A percentile compares a stretch with the other conserved stretches of the same genome.
Conservation (phyloP, 1,140 invertebrate genomes). For the Platorchestia sp. region DNA sequence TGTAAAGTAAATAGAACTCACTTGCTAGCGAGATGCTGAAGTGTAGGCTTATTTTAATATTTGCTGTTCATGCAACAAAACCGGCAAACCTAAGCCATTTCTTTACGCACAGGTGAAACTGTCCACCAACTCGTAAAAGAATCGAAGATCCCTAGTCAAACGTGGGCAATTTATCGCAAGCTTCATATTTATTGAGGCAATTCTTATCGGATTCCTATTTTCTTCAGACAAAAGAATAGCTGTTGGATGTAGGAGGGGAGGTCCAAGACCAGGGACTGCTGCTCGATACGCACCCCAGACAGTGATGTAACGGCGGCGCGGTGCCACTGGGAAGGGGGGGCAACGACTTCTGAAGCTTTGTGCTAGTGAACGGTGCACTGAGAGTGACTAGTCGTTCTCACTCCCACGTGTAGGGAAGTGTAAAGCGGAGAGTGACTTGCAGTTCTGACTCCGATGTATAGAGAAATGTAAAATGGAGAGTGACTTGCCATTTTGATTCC, state of each 20-base stretch:
- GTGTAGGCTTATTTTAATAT: neutral
- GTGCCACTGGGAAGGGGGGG: neutral
- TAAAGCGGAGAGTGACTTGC: neutral
- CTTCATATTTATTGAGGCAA: constrained; percentile 7
- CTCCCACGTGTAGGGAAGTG: neutral
- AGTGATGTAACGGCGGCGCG: neutral
- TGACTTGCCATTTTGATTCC: too few species aligned
- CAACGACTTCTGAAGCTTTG: too few species aligned
- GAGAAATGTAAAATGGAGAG: neutral
- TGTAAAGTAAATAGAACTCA: too few species aligned
- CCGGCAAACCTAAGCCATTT: neutral
- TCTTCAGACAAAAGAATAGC: constrained; percentile 19
- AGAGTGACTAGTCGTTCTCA: neutral
- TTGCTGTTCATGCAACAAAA: neutral
- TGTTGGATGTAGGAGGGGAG: neutral
- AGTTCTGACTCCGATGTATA: neutral
- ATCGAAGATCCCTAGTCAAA: constrained; percentile 14
- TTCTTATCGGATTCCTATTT: constrained; percentile 35
- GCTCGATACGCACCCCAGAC: neutral
- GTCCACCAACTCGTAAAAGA: neutral
- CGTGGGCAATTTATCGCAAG: neutral
- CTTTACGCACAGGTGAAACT: neutral
- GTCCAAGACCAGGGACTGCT: too few species aligned
- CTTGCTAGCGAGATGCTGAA: too few species aligned
- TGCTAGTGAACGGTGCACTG: neutral